Base-by-base conservation (phyloP, 2,113 vertebrate genomes). In the human region DNA sequence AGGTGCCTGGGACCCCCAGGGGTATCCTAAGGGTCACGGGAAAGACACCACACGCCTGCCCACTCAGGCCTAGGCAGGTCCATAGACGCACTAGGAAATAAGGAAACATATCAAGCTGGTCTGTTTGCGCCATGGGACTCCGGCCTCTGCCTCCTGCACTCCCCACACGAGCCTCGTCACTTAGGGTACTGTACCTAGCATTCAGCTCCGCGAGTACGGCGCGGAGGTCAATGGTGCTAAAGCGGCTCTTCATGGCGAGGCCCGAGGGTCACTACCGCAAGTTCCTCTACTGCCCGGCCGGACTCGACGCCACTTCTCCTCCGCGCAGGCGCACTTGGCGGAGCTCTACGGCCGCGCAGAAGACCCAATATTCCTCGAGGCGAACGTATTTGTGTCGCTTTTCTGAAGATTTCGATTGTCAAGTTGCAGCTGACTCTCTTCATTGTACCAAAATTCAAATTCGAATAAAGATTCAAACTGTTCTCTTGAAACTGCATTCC, bases 221-320 rank as follows among this genome's bases (percentile, higher is more conserved):
- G 66, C 99, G 98, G 94, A 99, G 99, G 4, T 99, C 99, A 90
- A 99, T 85, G 3, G 99, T 99, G 95, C 98, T 99, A 97, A 99
- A 99, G 32, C 99, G 99, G 6, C 98, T 99, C 98, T 99, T 99
- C 99, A 99, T 99, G 91, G 81, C 95, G 87, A 59, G 14, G 7
- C 0, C 0, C 0, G 2, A 12, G 7, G 3, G 80, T 16, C 13
- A 2, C 70, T 5, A 13, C 75, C 18, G 84, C 82, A 40, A 1
- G 10, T 48, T 6, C 0, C 38, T 4, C 66, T 2, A 1, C 52
- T 0, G 66, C 20, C 45, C 0, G 43, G 55, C 43, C 76, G 0
- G 80, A 48, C 84, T 20, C 70, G 4, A 45, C 32, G 22, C 76
- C 38, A 16, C 88, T 6, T 0, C 64, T 8, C 90, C 79, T 35